phyloP scores from a whole-genome alignment of 2,113 vertebrate genomes.

The Chloropsis cyanopogon region DNA sequence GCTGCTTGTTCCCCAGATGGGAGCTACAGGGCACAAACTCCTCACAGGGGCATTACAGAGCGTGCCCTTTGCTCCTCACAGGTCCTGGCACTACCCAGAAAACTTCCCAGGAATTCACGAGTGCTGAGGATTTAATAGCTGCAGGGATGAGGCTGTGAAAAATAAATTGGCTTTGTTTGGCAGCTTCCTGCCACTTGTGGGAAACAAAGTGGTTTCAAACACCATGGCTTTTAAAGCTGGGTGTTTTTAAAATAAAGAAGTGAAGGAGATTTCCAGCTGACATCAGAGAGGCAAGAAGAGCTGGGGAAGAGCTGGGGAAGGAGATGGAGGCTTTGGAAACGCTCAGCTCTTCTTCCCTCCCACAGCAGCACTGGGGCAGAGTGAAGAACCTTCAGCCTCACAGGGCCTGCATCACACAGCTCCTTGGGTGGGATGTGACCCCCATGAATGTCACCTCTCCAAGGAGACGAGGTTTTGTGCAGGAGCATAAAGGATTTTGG shows the following conservation, averaged over 20 bases:
- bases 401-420: not conserved
- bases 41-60: rapidly evolving
- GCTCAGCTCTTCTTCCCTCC: not conserved
- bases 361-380: not conserved
- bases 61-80: rapidly evolving
- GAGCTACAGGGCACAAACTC: not conserved
- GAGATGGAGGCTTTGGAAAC: not conserved
- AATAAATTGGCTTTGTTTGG: not conserved
- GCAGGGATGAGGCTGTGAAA: not conserved
- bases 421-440: not conserved
- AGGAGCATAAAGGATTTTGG: not conserved
- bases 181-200: not conserved
- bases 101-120: not conserved
- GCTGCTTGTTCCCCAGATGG: not conserved
- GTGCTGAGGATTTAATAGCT: not conserved
- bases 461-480: rapidly evolving
- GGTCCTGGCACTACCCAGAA: not conserved
- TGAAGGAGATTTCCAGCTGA: not conserved
- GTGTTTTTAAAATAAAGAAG: not conserved
- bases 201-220: not conserved
- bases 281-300: rapidly evolving
- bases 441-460: not conserved
- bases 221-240: not conserved
- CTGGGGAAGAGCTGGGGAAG: not conserved
- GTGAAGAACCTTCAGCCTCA: not conserved